Percentiles rank a stretch among this genome's conserved stretches.
Conservation (phyloP, 1,140 invertebrate genomes). For the Rhagoletis zephyria region DNA sequence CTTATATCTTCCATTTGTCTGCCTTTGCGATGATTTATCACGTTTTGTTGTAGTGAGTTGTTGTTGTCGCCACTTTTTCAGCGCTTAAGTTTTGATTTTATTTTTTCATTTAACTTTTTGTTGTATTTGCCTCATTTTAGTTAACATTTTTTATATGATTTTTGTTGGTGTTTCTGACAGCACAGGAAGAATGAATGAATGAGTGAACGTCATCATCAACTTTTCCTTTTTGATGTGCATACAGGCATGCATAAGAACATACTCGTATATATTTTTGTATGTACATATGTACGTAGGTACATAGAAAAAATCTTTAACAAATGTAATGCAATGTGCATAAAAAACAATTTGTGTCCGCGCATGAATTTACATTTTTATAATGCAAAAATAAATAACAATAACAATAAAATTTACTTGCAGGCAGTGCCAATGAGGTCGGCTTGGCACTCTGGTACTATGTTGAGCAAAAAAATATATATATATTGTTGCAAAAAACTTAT, state of each 20-base stretch:
- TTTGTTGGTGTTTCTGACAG: slow-evolving; percentile 39
- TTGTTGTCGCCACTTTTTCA: slow-evolving; percentile 22
- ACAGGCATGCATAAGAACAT: no score
- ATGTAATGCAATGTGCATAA: neutral
- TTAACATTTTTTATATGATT: slow-evolving; percentile 1
- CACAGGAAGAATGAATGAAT: slow-evolving; percentile 39
- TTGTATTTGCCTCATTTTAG: slow-evolving; percentile 12
- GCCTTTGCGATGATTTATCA: slow-evolving; percentile 48
- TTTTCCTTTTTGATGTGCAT: no score
- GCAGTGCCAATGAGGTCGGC: slow-evolving; percentile 38
- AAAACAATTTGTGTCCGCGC: slow-evolving; percentile 32
- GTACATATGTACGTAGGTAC: neutral
- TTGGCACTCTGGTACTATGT: slow-evolving; percentile 8
- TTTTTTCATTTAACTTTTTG: neutral
- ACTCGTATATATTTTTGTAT: no score
- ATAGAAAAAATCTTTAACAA: neutral
- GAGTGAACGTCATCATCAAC: neutral
- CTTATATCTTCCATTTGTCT: neutral
- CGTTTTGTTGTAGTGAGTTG: neutral
- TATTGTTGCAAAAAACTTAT: neutral
- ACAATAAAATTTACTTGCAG: slow-evolving; percentile 34
- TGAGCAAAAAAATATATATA: neutral
- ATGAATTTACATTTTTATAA: slow-evolving; percentile 46
- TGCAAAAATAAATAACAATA: slow-evolving; percentile 45
- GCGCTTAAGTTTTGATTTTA: neutral